Evolutionary conservation across 2,888 invertebrate species (phyloP), one percentile per base, ranked within the genome.

Genomic region (Lycophotia porphyrea): DNA sequence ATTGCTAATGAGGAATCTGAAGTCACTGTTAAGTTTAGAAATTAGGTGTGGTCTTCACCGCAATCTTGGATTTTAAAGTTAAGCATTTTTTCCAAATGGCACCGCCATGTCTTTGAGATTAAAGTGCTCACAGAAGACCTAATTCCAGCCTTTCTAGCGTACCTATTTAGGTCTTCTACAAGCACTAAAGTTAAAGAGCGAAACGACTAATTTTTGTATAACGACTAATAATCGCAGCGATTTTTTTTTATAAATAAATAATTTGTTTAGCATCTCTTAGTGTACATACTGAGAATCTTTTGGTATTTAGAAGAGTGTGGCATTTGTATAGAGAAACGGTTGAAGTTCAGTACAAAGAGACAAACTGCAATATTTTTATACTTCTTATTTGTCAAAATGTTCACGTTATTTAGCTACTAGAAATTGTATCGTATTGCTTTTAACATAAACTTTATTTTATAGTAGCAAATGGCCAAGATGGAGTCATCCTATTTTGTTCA

Each of bases 201-300:
- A 80, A 74, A 75, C 66, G 80, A 86, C 77, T 72, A 84, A 85
- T 70, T 74, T 74, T 79, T 34, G 34, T 79, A 36, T 60, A 74
- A 85, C 79, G 76, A 75, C 66, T 82, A 66, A n/a, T 67, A 78
- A 78, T 74, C 76, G 73, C 82, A 65, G 78, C 69, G 78, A 70
- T 55, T 84, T 77, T 72, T 73, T 80, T 77, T 74, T 47, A 55
- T 76, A 68, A 68, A 71, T 82, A 60, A 66, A 27, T 63, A 5
- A 60, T 81, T 65, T 76, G n/a, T 55, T 69, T 71, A 47, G 65
- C 63, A 47, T 65, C 58, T 80, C 69, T 71, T 71, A 44, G 71
- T 83, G 81, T 74, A 84, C 52, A 81, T 84, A 81, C 82, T 71
- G 52, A 70, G 49, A 75, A 71, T 36, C 9, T 72, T 61, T 39